Conservation (phyloP, 2,797 vertebrate species). For the Holocentrus rufus region DNA sequence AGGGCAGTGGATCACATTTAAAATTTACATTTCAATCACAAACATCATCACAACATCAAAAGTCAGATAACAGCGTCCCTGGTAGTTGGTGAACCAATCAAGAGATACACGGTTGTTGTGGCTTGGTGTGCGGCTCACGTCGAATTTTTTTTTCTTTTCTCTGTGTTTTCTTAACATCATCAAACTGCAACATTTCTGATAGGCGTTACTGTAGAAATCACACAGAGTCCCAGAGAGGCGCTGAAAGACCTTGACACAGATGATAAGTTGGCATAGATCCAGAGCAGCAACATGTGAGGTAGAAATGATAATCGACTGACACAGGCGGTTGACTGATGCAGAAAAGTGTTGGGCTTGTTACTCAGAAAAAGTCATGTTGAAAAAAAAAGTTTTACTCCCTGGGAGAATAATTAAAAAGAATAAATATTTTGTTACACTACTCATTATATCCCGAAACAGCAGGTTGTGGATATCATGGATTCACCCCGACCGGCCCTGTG, state of each 20-base stretch:
- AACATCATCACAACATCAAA: constrained; percentile 9
- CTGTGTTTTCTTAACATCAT: neutral
- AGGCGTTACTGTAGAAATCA: neutral
- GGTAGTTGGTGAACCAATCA: neutral
- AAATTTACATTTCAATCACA: constrained; percentile 40
- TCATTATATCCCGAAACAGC: too few species aligned
- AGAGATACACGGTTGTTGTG: neutral
- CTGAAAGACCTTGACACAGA: constrained; percentile 8
- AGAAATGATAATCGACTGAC: neutral
- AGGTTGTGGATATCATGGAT: too few species aligned
- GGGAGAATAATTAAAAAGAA: too few species aligned
- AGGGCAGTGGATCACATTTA: neutral
- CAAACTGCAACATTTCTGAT: neutral
- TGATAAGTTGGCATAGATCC: neutral
- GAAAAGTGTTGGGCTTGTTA: too few species aligned
- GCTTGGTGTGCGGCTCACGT: neutral
- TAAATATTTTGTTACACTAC: too few species aligned
- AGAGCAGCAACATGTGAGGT: neutral
- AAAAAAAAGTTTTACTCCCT: too few species aligned
- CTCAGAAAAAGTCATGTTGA: too few species aligned
- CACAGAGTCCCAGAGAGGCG: neutral
- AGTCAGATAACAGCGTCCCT: constrained; percentile 23
- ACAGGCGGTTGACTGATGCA: too few species aligned
- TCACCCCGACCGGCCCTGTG: too few species aligned
- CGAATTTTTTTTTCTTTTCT: too few species aligned